A percentile compares a stretch with the other conserved stretches of the same genome.
These are phyloP conservation scores for Nematolebias whitei DNA, from an alignment of 2,113 vertebrate species.

Conservation along the genomic window DNA sequence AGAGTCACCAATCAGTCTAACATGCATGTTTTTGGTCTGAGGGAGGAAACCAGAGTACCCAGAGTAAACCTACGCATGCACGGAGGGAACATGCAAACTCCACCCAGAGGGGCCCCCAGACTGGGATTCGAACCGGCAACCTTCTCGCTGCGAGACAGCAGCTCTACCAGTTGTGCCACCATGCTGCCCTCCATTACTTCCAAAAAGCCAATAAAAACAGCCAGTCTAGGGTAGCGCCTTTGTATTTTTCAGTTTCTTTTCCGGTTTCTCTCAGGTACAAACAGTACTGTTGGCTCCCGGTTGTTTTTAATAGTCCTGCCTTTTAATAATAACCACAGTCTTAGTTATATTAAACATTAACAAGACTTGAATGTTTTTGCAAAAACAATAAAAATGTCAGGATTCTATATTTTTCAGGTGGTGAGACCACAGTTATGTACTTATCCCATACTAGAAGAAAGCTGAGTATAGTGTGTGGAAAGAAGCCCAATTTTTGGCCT, in stretches of 20 bases:
- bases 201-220: constrained; percentile 33
- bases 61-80: too few species aligned
- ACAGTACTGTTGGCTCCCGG: constrained; percentile 34
- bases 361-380: constrained; percentile 58
- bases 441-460: constrained; percentile 48
- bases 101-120: too few species aligned
- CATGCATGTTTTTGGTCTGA: too few species aligned
- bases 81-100: too few species aligned
- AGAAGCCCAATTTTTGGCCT: constrained; percentile 56
- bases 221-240: constrained; percentile 41
- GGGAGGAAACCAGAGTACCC: too few species aligned
- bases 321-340: constrained; percentile 48
- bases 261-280: constrained; percentile 18
- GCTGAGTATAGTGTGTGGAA: constrained; percentile 47
- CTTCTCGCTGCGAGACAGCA: too few species aligned
- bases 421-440: constrained; percentile 49
- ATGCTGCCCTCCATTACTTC: too few species aligned
- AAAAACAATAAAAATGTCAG: constrained; percentile 52
- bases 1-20: too few species aligned
- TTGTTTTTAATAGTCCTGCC: constrained; percentile 55
- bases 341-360: constrained; percentile 46
- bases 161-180: too few species aligned
- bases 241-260: too few species aligned
- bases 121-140: too few species aligned
- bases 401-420: constrained; percentile 24